A percentile compares a stretch with the other conserved stretches of the same genome.
phyloP scores from a whole-genome alignment of 2,113 vertebrate species.

The Gasterosteus nipponicus region DNA sequence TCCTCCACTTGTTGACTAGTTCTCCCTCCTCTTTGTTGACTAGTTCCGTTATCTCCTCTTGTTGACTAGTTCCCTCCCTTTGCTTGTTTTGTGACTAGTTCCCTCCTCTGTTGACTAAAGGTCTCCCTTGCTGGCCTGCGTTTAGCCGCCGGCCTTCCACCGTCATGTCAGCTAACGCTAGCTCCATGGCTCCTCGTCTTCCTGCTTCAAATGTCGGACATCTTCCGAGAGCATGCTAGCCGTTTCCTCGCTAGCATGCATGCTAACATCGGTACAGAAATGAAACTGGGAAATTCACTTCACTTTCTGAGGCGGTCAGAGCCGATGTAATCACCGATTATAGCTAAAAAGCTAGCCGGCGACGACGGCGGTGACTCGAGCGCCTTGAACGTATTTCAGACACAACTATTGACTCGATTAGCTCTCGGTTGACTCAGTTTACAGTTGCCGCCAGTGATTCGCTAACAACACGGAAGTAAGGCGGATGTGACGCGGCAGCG shows the following conservation, averaged over 20 bases:
- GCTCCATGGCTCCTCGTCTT: not conserved
- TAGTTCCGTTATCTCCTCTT: not conserved
- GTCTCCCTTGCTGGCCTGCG: too few relatives aligned
- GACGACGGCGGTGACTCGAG: not conserved
- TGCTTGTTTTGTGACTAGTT: not conserved
- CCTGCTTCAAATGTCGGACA: not conserved
- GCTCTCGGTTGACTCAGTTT: not conserved
- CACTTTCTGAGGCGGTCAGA: not conserved
- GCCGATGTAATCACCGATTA: not conserved
- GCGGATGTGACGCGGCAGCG: constrained; percentile 49
- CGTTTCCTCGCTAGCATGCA: constrained; percentile 36
- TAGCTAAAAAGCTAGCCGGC: too few relatives aligned
- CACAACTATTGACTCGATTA: rapidly evolving
- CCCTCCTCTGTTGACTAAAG: not conserved
- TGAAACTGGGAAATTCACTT: not conserved
- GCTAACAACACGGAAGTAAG: constrained; percentile 6
- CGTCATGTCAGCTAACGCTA: not conserved
- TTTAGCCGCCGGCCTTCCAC: constrained; percentile 52
- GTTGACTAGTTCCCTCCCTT: not conserved
- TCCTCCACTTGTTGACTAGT: not conserved
- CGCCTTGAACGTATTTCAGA: not conserved
- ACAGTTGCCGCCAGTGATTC: not conserved
- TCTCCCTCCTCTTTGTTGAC: not conserved
- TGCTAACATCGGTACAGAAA: constrained; percentile 29
- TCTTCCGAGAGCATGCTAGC: not conserved